Conservation (phyloP, 2,888 invertebrate species). For the Malthinus seriepunctatus region DNA sequence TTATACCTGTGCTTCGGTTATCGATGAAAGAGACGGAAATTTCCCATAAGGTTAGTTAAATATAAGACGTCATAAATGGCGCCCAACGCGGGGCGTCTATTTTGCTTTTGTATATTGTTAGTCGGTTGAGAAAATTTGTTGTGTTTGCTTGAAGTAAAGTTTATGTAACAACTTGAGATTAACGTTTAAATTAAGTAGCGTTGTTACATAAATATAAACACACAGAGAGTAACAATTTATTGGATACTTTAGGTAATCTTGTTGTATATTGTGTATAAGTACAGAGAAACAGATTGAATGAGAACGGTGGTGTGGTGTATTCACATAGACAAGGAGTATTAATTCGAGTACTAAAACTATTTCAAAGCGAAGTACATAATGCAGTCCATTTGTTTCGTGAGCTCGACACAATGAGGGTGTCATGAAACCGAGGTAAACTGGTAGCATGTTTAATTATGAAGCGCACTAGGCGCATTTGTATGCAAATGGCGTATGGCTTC, state of each 20-base stretch:
- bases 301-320: slow-evolving; percentile 8
- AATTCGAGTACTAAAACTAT: slow-evolving; percentile 28
- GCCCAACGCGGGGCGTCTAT: neutral
- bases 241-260: slow-evolving; percentile 20
- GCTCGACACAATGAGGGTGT: slow-evolving; percentile 29
- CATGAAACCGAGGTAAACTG: slow-evolving; percentile 31
- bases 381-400: slow-evolving; percentile 32
- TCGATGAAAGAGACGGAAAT: too few species aligned
- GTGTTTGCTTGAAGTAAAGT: neutral
- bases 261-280: slow-evolving; percentile 8
- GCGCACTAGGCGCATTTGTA: slow-evolving; percentile 40
- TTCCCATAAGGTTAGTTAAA: too few species aligned
- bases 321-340: slow-evolving; percentile 20
- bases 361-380: slow-evolving; percentile 31
- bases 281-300: slow-evolving; percentile 4
- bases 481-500: slow-evolving; percentile 41
- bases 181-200: slow-evolving; percentile 2
- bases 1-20: too few species aligned
- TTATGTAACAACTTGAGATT: neutral
- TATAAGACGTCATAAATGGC: too few species aligned
- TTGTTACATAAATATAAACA: slow-evolving; percentile 11
- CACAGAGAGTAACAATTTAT: slow-evolving; percentile 15
- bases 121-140: neutral
- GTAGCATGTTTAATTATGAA: slow-evolving; percentile 40
- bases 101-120: too few species aligned